phyloP scores from a whole-genome alignment of 2,797 vertebrate species.

The Borostomias antarcticus region DNA sequence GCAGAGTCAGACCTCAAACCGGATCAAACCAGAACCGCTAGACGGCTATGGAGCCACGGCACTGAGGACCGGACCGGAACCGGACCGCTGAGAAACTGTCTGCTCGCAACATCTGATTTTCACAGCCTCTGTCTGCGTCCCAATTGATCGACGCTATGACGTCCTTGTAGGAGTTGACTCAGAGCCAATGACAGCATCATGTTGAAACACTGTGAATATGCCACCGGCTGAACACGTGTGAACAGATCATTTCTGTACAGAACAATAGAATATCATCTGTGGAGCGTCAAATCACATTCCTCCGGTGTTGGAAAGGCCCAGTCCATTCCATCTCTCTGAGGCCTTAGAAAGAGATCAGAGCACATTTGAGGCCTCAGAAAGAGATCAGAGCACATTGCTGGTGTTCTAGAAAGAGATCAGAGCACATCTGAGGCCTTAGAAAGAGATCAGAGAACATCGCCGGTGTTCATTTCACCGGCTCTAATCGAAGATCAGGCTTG shows the following conservation, averaged over 20 bases:
- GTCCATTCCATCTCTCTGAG: conserved; percentile 22
- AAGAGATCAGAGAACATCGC: no score
- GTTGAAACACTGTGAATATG: background rate
- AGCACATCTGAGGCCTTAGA: no score
- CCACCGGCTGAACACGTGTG: background rate
- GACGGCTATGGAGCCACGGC: background rate
- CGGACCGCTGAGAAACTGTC: no score
- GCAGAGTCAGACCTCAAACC: background rate
- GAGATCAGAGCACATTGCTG: no score
- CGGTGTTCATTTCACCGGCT: conserved; percentile 39
- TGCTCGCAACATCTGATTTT: background rate
- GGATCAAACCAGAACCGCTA: background rate
- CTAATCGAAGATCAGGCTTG: conserved; percentile 59
- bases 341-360: no score
- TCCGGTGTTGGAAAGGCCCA: conserved; percentile 6
- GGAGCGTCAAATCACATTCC: background rate
- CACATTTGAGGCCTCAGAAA: conserved; percentile 28
- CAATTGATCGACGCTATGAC: background rate
- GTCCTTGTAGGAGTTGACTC: background rate
- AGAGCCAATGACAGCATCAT: background rate
- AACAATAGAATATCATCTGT: no score
- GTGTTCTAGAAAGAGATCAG: no score
- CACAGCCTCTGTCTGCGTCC: background rate
- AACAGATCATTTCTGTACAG: background rate
- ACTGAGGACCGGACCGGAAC: no score